Base-by-base conservation (phyloP, 2,888 invertebrate genomes). In the Drosophila recens region DNA sequence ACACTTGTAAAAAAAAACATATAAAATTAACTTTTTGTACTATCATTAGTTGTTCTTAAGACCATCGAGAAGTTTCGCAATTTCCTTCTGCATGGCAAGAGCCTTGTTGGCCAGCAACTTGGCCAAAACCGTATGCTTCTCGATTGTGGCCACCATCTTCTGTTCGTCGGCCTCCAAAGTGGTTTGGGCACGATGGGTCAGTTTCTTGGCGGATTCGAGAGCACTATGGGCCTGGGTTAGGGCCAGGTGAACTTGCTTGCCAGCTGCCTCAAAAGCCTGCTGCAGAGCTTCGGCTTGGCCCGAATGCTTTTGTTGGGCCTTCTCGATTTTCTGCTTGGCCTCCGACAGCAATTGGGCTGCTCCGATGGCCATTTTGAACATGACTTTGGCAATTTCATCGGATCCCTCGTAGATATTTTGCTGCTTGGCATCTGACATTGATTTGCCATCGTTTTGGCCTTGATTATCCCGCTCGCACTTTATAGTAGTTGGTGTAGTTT, bases 71-170 rank as follows among this genome's bases (percentile, higher is more conserved):
- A 85, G 54, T 33, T 62, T 68, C n/a, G 15, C 59, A 23, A 87
- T 85, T 43, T 89, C 70, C 27, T 72, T 70, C 33, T 79, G 76
- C 34, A 87, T 52, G 34, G 63, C 23, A 5, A 65, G 54, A 11
- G 86, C 82, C 2, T 70, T 85, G 11, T 52, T 64, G n/a, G 68
- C 80, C 27, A 87, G 10, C 5, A 80, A 17, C 23, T 82, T 72
- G 62, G 82, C 82, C 72, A 89, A n/a, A 30, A 53, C 9, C 0
- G 72, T 62, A 23, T 87, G 82, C 64, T 87, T 87, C n/a, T 82
- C 71, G 30, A 87, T 72, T 65, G 78, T 67, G 0, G 51, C 71
- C 10, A 67, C 8, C 0, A 72, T 45, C 3, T 70, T 63, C 4
- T 46, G 15, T 10, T 80, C 72, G 2, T 27, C 20, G 1, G 42